Base-by-base conservation (phyloP, 2,888 invertebrate genomes). In the Vandiemenella viatica region DNA sequence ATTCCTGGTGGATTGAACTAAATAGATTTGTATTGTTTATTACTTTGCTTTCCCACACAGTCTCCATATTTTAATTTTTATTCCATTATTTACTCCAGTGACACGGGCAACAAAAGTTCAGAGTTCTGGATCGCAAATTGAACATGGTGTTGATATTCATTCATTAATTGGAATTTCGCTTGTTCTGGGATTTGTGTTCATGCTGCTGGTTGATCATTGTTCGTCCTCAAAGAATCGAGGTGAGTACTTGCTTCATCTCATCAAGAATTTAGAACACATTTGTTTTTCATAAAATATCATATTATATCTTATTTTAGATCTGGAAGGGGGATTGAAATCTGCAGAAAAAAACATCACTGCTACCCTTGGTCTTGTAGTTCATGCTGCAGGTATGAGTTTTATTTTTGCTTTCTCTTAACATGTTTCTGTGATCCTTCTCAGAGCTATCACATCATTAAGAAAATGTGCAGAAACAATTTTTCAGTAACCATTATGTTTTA, bases 301-400 rank as follows among this genome's bases (percentile, higher is more conserved):
- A 21, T 21, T 44, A 19, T 21, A 5, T 32, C 13, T 32, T 16
- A 5, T 52, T 52, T 22, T 52, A 67, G 69, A 70, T 62, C 51
- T 63, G 48, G 70, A 69, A 57, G 56, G 60, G 42, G 60, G 62
- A 15, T 55, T 58, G 3, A 58, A 58, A 49, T 55, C 54, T 5
- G 48, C 53, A 23, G 53, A 52, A 58, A 77, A 77, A 58, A 86
- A 85, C 58, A 78, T 92, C 38, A 96, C 96, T 0, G 95, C 97
- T 0, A 99, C 98, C 0, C 72, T 98, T 1, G 98, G 98, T 0
- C 70, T 98, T 4, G 93, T 98, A 0, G 97, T 99, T 0, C 98
- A 98, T 65, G 96, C 98, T 1, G 97, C 97, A 57, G 86, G 84
- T 83, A 61, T 62, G 62, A 53, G 73, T 18, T 19, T 23, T 10